These are phyloP conservation scores for Coenonympha glycerion DNA, from an alignment of 2,888 invertebrate genomes.

Conservation along the genomic window DNA sequence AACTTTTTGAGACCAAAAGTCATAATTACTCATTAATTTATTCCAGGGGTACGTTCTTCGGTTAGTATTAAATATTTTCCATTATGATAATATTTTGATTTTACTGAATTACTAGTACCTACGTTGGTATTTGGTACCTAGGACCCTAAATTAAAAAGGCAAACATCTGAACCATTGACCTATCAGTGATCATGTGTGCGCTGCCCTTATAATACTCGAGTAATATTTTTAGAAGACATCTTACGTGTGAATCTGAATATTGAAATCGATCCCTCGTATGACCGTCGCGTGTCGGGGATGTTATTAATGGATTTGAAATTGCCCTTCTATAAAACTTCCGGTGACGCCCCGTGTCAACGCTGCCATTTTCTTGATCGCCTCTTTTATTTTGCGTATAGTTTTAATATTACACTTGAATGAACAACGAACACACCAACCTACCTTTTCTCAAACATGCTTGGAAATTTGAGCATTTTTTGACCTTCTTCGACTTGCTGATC, in stretches of 20 bases:
- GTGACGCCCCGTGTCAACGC: conserved; percentile 28
- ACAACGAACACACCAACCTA: too few relatives aligned
- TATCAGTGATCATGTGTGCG: too few relatives aligned
- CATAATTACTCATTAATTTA: not conserved
- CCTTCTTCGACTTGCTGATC: too few relatives aligned
- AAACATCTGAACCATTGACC: too few relatives aligned
- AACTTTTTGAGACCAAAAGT: not conserved
- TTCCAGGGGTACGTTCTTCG: not conserved
- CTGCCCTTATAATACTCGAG: not conserved
- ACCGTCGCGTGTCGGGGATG: conserved; percentile 42
- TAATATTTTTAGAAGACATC: not conserved
- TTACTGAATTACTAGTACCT: too few relatives aligned
- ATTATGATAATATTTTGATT: too few relatives aligned
- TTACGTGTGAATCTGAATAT: conserved; percentile 14
- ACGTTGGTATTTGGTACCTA: too few relatives aligned
- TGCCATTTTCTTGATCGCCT: conserved; percentile 19
- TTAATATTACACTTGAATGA: not conserved
- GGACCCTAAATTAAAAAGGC: too few relatives aligned
- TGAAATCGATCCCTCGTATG: conserved; percentile 24
- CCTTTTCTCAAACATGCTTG: too few relatives aligned
- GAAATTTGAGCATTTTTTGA: too few relatives aligned
- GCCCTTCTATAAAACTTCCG: conserved; percentile 56
- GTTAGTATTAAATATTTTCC: too few relatives aligned
- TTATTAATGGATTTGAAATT: conserved; percentile 66
- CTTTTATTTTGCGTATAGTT: conserved; percentile 9